A percentile compares a stretch with the other conserved stretches of the same genome.
Conservation (phyloP, 2,888 invertebrate species). For the Cryptocephalus primarius region DNA sequence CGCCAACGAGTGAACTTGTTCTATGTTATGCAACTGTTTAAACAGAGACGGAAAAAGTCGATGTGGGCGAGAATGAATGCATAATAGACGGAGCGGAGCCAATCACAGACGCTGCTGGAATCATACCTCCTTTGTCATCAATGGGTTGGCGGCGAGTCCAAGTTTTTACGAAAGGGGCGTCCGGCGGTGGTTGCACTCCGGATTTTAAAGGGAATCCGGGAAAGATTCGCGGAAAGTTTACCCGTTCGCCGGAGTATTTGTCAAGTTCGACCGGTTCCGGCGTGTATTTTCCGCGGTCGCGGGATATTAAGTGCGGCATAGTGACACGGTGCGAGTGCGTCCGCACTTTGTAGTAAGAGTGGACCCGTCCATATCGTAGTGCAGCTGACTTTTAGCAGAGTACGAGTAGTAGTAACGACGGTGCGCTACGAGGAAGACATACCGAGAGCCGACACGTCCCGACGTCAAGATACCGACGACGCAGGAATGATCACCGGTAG, state of each 20-base stretch:
- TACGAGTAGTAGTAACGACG: conserved; percentile 40
- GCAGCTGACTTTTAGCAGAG: conserved; percentile 37
- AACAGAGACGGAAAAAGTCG: background rate
- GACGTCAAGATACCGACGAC: background rate
- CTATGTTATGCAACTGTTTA: background rate
- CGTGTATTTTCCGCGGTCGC: too few species aligned
- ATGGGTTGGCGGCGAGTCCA: conserved; percentile 56
- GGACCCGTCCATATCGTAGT: conserved; percentile 37
- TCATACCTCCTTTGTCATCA: conserved; percentile 51
- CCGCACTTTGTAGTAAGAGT: conserved; percentile 33
- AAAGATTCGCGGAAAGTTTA: too few species aligned
- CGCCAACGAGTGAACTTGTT: conserved; percentile 1
- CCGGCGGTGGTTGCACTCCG: conserved; percentile 7
- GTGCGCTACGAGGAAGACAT: conserved; percentile 2
- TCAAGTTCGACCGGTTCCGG: too few species aligned
- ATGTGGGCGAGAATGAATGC: background rate
- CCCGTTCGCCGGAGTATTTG: too few species aligned
- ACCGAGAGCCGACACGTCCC: background rate
- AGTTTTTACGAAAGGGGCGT: conserved; percentile 32
- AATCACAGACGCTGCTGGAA: conserved; percentile 47
- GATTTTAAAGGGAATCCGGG: background rate
- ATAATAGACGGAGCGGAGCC: conserved; percentile 38
- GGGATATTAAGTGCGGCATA: too few species aligned
- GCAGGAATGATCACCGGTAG: conserved; percentile 21
- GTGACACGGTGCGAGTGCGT: background rate